Evolutionary conservation across 1,140 invertebrate genomes (phyloP).

Genomic region (Contarinia nasturtii): DNA sequence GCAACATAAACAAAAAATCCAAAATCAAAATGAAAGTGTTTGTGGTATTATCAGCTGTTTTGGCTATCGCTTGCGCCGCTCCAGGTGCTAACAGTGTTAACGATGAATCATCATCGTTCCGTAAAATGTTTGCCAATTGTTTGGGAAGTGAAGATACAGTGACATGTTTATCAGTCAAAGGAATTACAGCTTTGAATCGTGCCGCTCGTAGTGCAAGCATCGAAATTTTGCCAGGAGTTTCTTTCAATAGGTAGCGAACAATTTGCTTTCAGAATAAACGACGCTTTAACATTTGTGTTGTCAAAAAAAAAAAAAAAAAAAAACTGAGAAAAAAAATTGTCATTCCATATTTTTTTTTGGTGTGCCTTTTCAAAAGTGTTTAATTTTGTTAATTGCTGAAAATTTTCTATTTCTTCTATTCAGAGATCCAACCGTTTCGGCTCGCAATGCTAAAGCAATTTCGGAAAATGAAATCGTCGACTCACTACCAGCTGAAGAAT

Average conservation of each 20-base stretch:
- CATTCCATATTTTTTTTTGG: too few species aligned
- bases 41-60: constrained; percentile 11
- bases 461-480: constrained; percentile 31
- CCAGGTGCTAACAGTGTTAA: constrained; percentile 20
- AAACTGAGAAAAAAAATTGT: too few species aligned
- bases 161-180: constrained; percentile 36
- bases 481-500: constrained; percentile 27
- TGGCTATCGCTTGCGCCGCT: constrained; percentile 15
- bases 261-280: too few species aligned
- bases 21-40: constrained; percentile 24
- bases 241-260: constrained; percentile 28
- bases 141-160: constrained; percentile 27
- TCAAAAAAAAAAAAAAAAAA: too few species aligned
- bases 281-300: too few species aligned
- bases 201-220: constrained; percentile 34
- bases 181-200: constrained; percentile 30
- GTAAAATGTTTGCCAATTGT: constrained; percentile 19
- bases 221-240: constrained; percentile 32
- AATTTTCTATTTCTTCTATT: constrained; percentile 1
- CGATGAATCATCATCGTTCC: constrained; percentile 12
- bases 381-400: too few species aligned
- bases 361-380: too few species aligned
- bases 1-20: background rate
- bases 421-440: constrained; percentile 21
- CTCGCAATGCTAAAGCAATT: constrained; percentile 26